A percentile compares a stretch with the other conserved stretches of the same genome.
Conservation (phyloP, 2,888 invertebrate species). For the Silvanus unidentatus region DNA sequence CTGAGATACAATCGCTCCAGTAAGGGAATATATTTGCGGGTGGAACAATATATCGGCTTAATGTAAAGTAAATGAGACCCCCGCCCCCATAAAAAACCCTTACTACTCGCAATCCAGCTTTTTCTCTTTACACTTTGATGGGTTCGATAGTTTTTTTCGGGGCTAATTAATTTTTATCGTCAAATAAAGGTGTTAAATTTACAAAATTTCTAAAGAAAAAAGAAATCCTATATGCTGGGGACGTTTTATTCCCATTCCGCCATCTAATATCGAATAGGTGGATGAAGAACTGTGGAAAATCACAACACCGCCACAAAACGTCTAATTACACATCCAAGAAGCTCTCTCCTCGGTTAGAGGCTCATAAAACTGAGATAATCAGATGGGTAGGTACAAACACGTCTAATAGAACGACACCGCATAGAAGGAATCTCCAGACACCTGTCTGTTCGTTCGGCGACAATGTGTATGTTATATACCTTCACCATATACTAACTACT, state of each 20-base stretch:
- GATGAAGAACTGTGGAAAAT: no score
- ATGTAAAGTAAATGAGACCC: constrained; percentile 38
- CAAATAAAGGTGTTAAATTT: no score
- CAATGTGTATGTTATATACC: constrained; percentile 16
- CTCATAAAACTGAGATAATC: constrained; percentile 24
- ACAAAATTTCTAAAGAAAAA: no score
- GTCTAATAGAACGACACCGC: no score
- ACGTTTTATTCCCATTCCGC: no score
- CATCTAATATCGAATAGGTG: no score
- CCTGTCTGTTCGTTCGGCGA: constrained; percentile 24
- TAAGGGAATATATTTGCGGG: constrained; percentile 39
- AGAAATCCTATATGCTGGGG: no score
- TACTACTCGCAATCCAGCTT: no score
- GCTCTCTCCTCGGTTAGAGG: constrained; percentile 11
- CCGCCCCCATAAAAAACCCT: constrained; percentile 11
- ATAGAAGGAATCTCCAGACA: constrained; percentile 19
- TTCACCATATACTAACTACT: no score
- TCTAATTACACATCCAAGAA: constrained; percentile 21
- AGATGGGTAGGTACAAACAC: constrained; percentile 9
- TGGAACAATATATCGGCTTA: constrained; percentile 40
- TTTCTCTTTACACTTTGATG: no score
- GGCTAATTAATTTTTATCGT: no score
- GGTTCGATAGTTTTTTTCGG: no score
- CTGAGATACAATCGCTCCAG: constrained; percentile 40
- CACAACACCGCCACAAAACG: constrained; percentile 2